Evolutionary conservation across 2,888 invertebrate species (phyloP).

Genomic region (Drosophila tripunctata): DNA sequence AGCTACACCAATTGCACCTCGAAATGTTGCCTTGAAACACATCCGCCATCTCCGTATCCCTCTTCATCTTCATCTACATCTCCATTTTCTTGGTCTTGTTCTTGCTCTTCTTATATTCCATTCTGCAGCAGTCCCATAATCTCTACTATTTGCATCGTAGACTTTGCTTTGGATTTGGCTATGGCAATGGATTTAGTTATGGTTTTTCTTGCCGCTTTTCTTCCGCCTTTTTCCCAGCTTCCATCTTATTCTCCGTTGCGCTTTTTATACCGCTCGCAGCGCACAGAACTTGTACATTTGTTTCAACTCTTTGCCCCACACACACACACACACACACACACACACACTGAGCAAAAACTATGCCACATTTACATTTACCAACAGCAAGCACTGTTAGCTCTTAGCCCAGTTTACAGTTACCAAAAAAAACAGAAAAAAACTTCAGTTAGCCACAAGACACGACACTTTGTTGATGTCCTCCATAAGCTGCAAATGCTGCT

Average conservation of each 20-base stretch:
- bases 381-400: neutral
- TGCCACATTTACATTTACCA: slow-evolving; percentile 54
- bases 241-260: slow-evolving; percentile 47
- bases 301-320: slow-evolving; percentile 45
- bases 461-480: slow-evolving; percentile 51
- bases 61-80: slow-evolving; percentile 48
- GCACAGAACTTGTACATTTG: slow-evolving; percentile 50
- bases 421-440: slow-evolving; percentile 7
- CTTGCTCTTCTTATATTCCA: slow-evolving; percentile 39
- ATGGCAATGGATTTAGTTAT: slow-evolving; percentile 79
- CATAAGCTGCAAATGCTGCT: slow-evolving; percentile 45
- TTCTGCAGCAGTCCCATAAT: slow-evolving; percentile 70
- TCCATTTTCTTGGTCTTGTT: neutral
- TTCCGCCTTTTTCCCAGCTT: slow-evolving; percentile 21
- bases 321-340: neutral
- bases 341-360: slow-evolving; percentile 68
- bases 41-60: slow-evolving; percentile 16
- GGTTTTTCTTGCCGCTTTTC: slow-evolving; percentile 69
- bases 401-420: neutral
- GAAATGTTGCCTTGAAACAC: slow-evolving; percentile 31
- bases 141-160: slow-evolving; percentile 80
- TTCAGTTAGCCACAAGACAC: slow-evolving; percentile 35
- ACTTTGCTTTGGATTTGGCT: slow-evolving; percentile 78
- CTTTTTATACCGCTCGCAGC: slow-evolving; percentile 55
- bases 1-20: slow-evolving; percentile 37